Evolutionary conservation across 1,140 invertebrate species (phyloP).

Genomic region (Lepeophtheirus salmonis): DNA sequence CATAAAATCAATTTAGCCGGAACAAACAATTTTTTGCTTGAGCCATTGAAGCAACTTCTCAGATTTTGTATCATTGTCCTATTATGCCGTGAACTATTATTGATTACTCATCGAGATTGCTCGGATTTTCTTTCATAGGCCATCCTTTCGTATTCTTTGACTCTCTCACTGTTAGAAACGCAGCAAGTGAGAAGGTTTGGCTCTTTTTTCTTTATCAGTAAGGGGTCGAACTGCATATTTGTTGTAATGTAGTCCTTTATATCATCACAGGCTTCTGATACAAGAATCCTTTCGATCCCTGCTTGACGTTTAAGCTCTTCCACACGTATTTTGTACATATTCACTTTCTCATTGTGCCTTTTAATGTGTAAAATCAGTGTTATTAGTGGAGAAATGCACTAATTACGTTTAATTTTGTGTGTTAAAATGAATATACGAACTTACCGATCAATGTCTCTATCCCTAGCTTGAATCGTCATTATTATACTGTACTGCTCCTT

Average conservation of each 20-base stretch:
- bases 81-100: neutral
- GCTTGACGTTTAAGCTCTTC: neutral
- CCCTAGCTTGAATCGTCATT: neutral
- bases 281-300: neutral
- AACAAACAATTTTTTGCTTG: too few species aligned
- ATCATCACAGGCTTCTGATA: neutral
- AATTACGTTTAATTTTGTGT: neutral
- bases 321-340: neutral
- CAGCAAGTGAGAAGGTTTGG: neutral
- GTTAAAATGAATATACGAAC: neutral
- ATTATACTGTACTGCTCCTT: too few species aligned
- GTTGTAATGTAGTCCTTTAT: neutral
- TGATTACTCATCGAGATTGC: neutral
- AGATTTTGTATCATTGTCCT: neutral
- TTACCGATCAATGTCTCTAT: neutral
- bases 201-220: neutral
- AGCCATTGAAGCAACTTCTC: too few species aligned
- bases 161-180: neutral
- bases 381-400: too few species aligned
- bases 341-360: neutral
- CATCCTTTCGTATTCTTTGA: neutral
- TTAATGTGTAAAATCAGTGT: neutral
- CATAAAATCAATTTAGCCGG: too few species aligned
- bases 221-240: neutral
- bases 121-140: slow-evolving; percentile 15